Evolutionary conservation across 2,113 vertebrate species (phyloP), one percentile per base, ranked within the genome.

Genomic region (Sapayoa aenigma): DNA sequence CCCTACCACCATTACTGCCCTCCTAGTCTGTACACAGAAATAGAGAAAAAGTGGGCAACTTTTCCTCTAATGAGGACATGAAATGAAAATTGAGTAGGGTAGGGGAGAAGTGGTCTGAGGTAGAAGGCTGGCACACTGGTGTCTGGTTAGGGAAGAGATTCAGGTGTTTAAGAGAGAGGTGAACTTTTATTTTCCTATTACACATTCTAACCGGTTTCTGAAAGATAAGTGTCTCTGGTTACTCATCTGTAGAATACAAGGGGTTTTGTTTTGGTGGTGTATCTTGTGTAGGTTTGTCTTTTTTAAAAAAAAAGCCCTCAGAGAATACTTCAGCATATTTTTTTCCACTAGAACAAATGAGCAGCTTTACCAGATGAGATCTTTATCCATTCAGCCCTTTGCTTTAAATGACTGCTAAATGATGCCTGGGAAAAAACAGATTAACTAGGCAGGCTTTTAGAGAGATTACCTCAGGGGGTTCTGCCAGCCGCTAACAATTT

Each of bases 1-100:
- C 10, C 7, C 12, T 22, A 2, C 46, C 20, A 11, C 4, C 18
- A 59, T 15, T 8, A 7, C 11, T 14, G 3, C 11, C 5, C 1
- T 11, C 6, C 7, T 17, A 30, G 18, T 41, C 23, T 58, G 1
- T 68, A 14, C 15, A 44, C 42, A 58, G 56, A 46, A 75, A 58
- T 2, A 9, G 21, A 66, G 50, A 63, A n/a, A 42, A 68, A 50
- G 19, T 5, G 3, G 27, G 10, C 3, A 14, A 5, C 18, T 66
- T 67, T 67, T 59, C 10, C 10, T 25, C 20, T 15, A 42, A 0
- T 12, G 5, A 25, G 7, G 35, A n/a, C 8, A 10, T 12, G 18
- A 71, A 74, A 46, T 69, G 56, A 47, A 52, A 90, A 27, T 9
- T 49, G 31, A 52, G 11, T 25, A 20, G 20, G 14, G 12, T 14